Evolutionary conservation across 2,113 vertebrate genomes (phyloP), one percentile per base, ranked within the genome.

Genomic region (Mastomys natalensis): DNA sequence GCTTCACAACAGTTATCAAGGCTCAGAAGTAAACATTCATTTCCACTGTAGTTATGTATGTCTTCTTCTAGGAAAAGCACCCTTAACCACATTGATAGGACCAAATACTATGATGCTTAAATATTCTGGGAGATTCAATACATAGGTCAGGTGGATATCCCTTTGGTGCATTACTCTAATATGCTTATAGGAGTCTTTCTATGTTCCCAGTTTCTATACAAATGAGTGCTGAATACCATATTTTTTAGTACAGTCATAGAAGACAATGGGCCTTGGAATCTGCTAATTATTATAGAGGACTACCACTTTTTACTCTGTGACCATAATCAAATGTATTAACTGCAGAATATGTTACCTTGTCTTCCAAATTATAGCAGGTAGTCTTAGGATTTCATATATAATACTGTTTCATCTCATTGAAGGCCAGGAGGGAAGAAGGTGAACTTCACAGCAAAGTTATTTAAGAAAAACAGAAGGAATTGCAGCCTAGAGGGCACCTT

Each of bases 321-420:
- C 9, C 22, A 5, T 26, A 45, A 26, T 21, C 37, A 72, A 72
- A 19, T n/a, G 8, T 72, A 72, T 40, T 72, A 72, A 3, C 70
- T 72, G 37, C 17, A 72, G 7, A 72, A 40, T 40, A 17, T 72
- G 17, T 73, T 40, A 73, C n/a, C n/a, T 40, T 73, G 70, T 40
- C 37, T 72, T 72, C 1, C 7, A 72, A n/a, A 4, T 1, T 70
- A 3, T n/a, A 7, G 68, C 0, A 1, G 16, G 8, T 3, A 40
- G 22, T 40, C 3, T 21, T 40, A 40, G 3, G 8, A 73, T 22
- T 73, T n/a, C n/a, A 73, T 1, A 73, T 73, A 10, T 45, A 26
- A 26, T 45, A 10, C 4, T 76, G 3, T 7, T 76, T 22, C 22
- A 24, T 76, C 21, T 76, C 10, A 0, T 24, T 76, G 22, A 80